Base-by-base conservation (phyloP, 2,113 vertebrate species). In the Gasterosteus nipponicus region DNA sequence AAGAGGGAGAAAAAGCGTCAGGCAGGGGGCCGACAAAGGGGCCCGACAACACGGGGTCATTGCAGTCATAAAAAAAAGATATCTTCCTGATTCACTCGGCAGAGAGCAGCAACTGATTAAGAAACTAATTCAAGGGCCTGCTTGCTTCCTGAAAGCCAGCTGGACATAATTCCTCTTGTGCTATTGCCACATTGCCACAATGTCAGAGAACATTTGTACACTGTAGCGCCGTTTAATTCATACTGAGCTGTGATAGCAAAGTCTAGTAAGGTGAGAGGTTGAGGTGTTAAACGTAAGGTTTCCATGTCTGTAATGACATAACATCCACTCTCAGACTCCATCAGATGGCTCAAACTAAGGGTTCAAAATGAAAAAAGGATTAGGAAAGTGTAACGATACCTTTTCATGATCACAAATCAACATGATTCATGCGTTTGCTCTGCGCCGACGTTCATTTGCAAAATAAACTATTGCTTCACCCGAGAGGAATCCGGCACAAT, bases 21-120 rank as follows among this genome's bases (percentile, higher is more conserved):
- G 71, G 44, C 29, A 22, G 62, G 69, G 77, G 63, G 73, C 53
- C 19, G 65, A 58, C 3, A 5, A 7, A 18, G 73, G 39, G 56
- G 76, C 44, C 83, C 67, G 68, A 80, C 66, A 70, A 64, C 54
- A 26, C 8, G 53, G 77, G 87, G 78, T 80, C 75, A 86, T n/a
- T 79, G 87, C 58, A 60, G 76, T 84, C 86, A 83, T 35, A 49
- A 61, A 57, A 65, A 76, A 33, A 49, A 47, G 15, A 0, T 49
- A 73, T 33, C 7, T 35, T 58, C 67, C 56, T 61, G 51, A 77
- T 78, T 51, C 49, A 4, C 33, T 41, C 91, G 80, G 78, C 76
- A 90, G 90, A 53, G 81, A 85, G 85, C 89, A 83, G 80, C 80
- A 87, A 75, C 54, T 70, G 57, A 60, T n/a, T 2, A 10, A 46